phyloP scores from a whole-genome alignment of 2,797 vertebrate species.

The Aldrovandia affinis region DNA sequence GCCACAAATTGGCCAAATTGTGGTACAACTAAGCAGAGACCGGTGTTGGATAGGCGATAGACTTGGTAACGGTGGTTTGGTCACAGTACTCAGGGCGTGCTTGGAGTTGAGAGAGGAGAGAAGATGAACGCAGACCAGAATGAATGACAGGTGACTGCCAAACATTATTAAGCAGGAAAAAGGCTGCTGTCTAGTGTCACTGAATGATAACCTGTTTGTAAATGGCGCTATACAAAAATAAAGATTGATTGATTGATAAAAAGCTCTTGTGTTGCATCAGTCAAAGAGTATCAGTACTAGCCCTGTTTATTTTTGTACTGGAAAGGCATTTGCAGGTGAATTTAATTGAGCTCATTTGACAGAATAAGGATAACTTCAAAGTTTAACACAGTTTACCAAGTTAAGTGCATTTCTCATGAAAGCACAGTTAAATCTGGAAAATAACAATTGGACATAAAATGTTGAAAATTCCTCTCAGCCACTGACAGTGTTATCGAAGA shows the following conservation, averaged over 20 bases:
- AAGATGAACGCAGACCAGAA: neutral
- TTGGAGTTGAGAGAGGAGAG: neutral
- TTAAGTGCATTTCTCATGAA: neutral
- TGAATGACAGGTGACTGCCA: neutral
- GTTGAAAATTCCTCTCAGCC: neutral
- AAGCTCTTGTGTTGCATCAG: neutral
- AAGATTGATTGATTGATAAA: too few species aligned
- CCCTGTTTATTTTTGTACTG: neutral
- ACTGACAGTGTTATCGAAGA: neutral
- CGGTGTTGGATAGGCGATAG: neutral
- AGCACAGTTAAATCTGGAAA: neutral
- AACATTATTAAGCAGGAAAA: neutral
- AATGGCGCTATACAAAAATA: too few species aligned
- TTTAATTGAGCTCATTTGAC: neutral
- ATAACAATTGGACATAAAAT: neutral
- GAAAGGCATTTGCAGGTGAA: neutral
- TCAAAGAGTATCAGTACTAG: neutral
- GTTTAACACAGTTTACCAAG: neutral
- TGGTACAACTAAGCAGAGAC: neutral
- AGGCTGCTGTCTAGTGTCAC: neutral
- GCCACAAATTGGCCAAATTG: slow-evolving; percentile 1
- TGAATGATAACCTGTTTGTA: too few species aligned
- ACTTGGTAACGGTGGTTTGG: neutral
- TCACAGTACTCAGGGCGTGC: neutral
- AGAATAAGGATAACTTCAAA: neutral